Evolutionary conservation across 2,888 invertebrate species (phyloP).

Genomic region (Dysmachus trigonus): DNA sequence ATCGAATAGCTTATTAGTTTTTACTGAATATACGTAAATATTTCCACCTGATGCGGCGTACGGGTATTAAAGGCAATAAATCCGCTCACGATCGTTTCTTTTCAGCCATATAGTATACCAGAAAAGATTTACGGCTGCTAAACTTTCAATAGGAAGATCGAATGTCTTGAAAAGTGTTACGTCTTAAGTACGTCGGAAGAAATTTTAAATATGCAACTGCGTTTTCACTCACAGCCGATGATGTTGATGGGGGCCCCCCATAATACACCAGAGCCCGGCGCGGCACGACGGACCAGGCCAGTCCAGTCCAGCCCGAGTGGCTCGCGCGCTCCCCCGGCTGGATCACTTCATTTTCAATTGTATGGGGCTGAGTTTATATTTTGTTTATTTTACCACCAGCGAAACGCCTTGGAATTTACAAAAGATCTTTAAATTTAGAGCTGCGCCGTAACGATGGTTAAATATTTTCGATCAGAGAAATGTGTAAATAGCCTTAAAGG

Average conservation of each 20-base stretch:
- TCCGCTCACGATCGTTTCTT: background rate
- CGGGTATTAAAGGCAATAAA: background rate
- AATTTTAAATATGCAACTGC: slow-evolving; percentile 19
- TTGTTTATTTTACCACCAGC: background rate
- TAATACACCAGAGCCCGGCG: background rate
- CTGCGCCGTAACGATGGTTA: background rate
- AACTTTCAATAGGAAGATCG: slow-evolving; percentile 20
- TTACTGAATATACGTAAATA: background rate
- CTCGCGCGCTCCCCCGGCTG: background rate
- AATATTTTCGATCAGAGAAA: background rate
- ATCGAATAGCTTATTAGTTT: background rate
- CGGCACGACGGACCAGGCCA: background rate
- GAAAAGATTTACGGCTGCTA: background rate
- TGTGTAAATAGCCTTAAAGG: background rate
- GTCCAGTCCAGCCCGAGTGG: background rate
- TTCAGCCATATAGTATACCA: background rate
- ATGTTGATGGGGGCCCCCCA: background rate
- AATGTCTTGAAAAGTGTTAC: slow-evolving; percentile 12
- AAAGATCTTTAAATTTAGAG: background rate
- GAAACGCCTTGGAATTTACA: background rate
- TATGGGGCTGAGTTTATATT: background rate
- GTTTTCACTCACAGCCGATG: background rate
- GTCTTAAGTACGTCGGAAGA: slow-evolving; percentile 11
- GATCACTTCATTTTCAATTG: background rate
- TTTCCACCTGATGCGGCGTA: background rate